phyloP scores from a whole-genome alignment of 1,140 invertebrate genomes.

The Branchinecta lindahli region DNA sequence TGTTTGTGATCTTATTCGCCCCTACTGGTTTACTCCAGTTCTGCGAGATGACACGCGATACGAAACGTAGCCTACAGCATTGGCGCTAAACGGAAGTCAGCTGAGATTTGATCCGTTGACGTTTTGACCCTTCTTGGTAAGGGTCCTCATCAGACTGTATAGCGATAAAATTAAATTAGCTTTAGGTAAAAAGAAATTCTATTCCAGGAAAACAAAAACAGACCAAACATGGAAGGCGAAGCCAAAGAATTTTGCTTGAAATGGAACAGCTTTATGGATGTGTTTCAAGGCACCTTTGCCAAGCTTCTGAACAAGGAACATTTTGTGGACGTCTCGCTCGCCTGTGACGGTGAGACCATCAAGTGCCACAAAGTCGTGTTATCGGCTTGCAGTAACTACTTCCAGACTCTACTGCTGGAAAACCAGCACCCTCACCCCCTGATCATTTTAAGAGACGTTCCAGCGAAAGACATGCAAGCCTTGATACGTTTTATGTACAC shows the following conservation, averaged over 20 bases:
- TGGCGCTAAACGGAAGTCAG: too few relatives aligned
- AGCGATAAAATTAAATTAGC: too few relatives aligned
- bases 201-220: too few relatives aligned
- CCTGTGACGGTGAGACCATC: slow-evolving; percentile 75
- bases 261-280: slow-evolving; percentile 73
- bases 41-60: too few relatives aligned
- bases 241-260: slow-evolving; percentile 72
- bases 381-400: slow-evolving; percentile 85
- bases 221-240: neutral
- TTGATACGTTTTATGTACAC: slow-evolving; percentile 62
- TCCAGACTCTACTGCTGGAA: slow-evolving; percentile 79
- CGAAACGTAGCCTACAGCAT: too few relatives aligned
- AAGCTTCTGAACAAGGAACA: slow-evolving; percentile 67
- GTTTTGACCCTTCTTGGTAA: too few relatives aligned
- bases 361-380: slow-evolving; percentile 85
- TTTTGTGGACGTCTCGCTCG: slow-evolving; percentile 69
- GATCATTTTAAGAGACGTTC: slow-evolving; percentile 78
- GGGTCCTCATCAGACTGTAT: too few relatives aligned
- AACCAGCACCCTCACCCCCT: slow-evolving; percentile 84
- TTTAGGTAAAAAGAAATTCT: too few relatives aligned
- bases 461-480: slow-evolving; percentile 73
- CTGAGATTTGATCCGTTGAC: too few relatives aligned
- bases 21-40: too few relatives aligned
- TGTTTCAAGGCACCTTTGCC: slow-evolving; percentile 71
- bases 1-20: too few relatives aligned